Evolutionary conservation across 2,113 vertebrate species (phyloP), one percentile per base, ranked within the genome.

Genomic region (Callocephalon fimbriatum): DNA sequence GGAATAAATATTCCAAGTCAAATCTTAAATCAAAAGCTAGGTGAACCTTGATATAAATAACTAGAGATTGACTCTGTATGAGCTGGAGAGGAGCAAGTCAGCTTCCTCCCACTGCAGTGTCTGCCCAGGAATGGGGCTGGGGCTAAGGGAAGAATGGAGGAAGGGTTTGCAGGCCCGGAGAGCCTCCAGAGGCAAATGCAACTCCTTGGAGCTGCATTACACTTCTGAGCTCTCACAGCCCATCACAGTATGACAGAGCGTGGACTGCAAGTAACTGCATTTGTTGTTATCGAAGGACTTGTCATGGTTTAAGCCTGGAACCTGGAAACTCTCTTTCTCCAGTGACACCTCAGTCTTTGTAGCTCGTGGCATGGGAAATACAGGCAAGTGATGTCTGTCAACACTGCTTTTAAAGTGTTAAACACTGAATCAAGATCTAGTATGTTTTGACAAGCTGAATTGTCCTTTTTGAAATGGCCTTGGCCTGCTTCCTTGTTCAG

Each of bases 211-310:
- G 71, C 53, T 47, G 38, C 8, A 1, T 29, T 20, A 8, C 1
- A 3, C n/a, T 22, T 11, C 2, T 3, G n/a, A 58, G 29, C 23
- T 59, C 51, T 77, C 19, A 0, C 11, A 22, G 13, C 9, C 44
- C 3, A 2, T 6, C 1, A 0, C 50, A 20, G 32, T 1, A 3
- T 2, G 5, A 4, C 8, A 2, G 9, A 79, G 18, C 2, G 5
- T 23, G 63, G 67, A 67, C 83, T 86, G 51, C 22, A 42, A 82
- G 51, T 50, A 73, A 1, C 71, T 76, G 74, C 40, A 12, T 19
- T 66, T 40, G 21, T 4, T 51, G 12, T 27, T 13, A 12, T 16
- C 37, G 7, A 58, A 8, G 50, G 53, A 75, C 40, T 70, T 40
- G 40, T 40, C 40, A 40, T 40, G 40, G 40, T 40, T 40, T 40